Evolutionary conservation across 1,140 invertebrate genomes (phyloP).

Genomic region (Atta cephalotes): DNA sequence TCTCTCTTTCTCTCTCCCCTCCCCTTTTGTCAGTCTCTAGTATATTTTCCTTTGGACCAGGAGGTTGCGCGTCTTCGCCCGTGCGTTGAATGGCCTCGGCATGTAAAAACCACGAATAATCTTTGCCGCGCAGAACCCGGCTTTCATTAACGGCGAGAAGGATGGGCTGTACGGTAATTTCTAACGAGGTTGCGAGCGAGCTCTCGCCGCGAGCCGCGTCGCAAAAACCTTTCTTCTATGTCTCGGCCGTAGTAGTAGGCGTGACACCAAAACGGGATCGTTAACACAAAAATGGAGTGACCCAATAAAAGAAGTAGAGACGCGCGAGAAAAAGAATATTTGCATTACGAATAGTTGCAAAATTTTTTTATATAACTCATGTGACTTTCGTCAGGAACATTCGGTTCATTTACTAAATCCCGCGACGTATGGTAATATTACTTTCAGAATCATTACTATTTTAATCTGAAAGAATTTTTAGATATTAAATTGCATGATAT

Average conservation of each 20-base stretch:
- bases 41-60: slow-evolving; percentile 23
- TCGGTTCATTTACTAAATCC: neutral
- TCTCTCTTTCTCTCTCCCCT: neutral
- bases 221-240: slow-evolving; percentile 67
- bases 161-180: slow-evolving; percentile 71
- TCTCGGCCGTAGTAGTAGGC: slow-evolving; percentile 58
- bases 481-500: slow-evolving; percentile 5
- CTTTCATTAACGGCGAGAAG: slow-evolving; percentile 75
- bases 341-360: slow-evolving; percentile 10
- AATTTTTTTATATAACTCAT: neutral
- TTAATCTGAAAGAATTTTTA: neutral
- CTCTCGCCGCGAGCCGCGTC: slow-evolving; percentile 53
- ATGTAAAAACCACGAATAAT: slow-evolving; percentile 76
- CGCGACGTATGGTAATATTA: neutral
- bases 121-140: slow-evolving; percentile 62
- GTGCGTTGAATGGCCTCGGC: slow-evolving; percentile 40
- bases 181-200: slow-evolving; percentile 69
- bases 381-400: neutral
- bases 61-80: slow-evolving; percentile 36
- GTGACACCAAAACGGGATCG: slow-evolving; percentile 72
- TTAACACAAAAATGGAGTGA: slow-evolving; percentile 73
- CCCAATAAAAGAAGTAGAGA: slow-evolving; percentile 59
- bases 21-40: neutral
- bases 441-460: neutral
- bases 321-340: slow-evolving; percentile 43